phyloP scores from a whole-genome alignment of 2,113 vertebrate species.

The Chiloscyllium plagiosum region DNA sequence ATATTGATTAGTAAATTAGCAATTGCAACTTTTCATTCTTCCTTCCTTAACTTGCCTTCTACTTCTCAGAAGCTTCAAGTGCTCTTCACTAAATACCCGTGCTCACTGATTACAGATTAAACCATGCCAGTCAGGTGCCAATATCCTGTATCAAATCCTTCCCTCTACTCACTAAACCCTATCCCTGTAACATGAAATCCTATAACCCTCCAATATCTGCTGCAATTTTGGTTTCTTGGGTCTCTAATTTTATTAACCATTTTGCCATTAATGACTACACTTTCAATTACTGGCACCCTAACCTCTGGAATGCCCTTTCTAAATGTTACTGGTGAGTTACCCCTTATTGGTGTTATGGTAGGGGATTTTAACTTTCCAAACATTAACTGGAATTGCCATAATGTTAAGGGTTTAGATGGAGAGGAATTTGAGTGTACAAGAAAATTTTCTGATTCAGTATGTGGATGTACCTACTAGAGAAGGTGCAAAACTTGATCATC shows the following conservation, averaged over 20 bases:
- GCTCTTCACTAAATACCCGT: neutral
- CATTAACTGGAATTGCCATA: too few relatives aligned
- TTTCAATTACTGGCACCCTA: too few relatives aligned
- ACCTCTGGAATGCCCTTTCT: neutral
- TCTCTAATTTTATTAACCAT: neutral
- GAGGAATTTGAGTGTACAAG: too few relatives aligned
- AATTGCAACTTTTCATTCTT: neutral
- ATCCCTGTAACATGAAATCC: neutral
- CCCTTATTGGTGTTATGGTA: neutral
- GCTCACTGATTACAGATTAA: neutral
- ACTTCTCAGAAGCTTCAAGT: neutral
- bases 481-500: too few relatives aligned
- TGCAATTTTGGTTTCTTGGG: too few relatives aligned
- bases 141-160: neutral
- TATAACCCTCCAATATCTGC: neutral
- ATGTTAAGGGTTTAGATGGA: too few relatives aligned
- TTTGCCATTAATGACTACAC: too few relatives aligned
- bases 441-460: too few relatives aligned
- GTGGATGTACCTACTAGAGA: too few relatives aligned
- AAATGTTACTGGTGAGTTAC: neutral
- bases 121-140: neutral
- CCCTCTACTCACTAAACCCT: neutral
- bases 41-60: neutral
- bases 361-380: too few relatives aligned
- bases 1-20: neutral